Evolutionary conservation across 2,888 invertebrate genomes (phyloP), one percentile per base, ranked within the genome.

Genomic region (Diarsia dahlii): DNA sequence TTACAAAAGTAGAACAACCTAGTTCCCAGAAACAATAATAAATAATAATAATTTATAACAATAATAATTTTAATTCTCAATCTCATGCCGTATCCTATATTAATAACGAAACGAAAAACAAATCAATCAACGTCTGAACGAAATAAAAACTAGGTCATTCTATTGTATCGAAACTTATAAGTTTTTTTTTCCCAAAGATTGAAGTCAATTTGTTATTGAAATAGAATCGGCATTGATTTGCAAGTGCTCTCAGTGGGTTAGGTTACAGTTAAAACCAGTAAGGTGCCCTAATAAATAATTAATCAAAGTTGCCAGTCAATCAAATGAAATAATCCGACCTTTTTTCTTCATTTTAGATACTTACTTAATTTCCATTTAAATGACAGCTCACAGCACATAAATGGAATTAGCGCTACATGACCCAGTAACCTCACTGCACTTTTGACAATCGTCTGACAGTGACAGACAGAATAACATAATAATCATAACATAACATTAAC

Each of bases 201-300:
- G 60, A 60, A 86, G 71, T 80, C 82, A 81, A 82, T 87, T 84
- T 83, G 73, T 74, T 82, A 88, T 82, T 83, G 81, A 84, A 82
- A 86, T 86, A 84, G 77, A 84, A 84, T 88, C 69, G 60, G 74
- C 74, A 86, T 70, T 80, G 75, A 74, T 81, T 80, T 23, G 56
- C 75, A 70, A 75, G 60, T 81, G 71, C 56, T 67, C 56, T 78
- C 76, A 85, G 78, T 82, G 62, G 80, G 76, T 76, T 76, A 77
- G 46, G 46, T 39, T 77, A 84, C 83, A 71, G 85, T 77, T 78
- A 82, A 65, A 77, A 74, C 72, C 71, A 80, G 80, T 80, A 79
- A 69, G 63, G 80, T 64, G 67, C 67, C 56, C 52, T 66, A 62
- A 72, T 78, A 74, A 56, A 62, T 65, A 67, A 77, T 74, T 69